Evolutionary conservation across 2,888 invertebrate species (phyloP).

Genomic region (Microctonus hyperodae): DNA sequence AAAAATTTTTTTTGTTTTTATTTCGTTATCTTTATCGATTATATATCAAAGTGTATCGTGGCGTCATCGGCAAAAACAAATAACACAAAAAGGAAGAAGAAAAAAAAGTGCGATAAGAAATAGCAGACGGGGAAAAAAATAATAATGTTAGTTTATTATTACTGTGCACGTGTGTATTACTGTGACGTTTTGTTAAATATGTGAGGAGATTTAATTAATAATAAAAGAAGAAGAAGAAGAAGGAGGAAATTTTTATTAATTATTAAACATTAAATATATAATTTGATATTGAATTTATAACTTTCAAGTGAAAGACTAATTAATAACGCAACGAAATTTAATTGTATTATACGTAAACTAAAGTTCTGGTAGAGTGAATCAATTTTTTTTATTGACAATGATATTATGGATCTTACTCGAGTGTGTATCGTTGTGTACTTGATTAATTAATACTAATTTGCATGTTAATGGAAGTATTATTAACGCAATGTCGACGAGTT

Average conservation of each 20-base stretch:
- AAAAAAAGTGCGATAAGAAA: neutral
- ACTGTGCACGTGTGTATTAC: constrained; percentile 3
- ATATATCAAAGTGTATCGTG: neutral
- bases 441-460: constrained; percentile 35
- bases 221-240: no score
- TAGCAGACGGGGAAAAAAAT: neutral
- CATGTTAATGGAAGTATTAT: constrained; percentile 40
- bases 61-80: neutral
- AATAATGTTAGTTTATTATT: constrained; percentile 1
- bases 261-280: neutral
- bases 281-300: no score
- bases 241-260: neutral
- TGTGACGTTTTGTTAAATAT: neutral
- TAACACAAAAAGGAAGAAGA: neutral
- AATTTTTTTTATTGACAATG: neutral
- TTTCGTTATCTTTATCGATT: neutral
- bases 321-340: no score
- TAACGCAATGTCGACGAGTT: constrained; percentile 58
- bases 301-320: no score
- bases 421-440: neutral
- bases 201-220: no score
- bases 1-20: neutral
- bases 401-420: neutral
- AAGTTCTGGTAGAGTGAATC: neutral
- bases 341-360: no score